These are phyloP conservation scores for Excalfactoria chinensis DNA, from an alignment of 2,113 vertebrate species.

Conservation along the genomic window DNA sequence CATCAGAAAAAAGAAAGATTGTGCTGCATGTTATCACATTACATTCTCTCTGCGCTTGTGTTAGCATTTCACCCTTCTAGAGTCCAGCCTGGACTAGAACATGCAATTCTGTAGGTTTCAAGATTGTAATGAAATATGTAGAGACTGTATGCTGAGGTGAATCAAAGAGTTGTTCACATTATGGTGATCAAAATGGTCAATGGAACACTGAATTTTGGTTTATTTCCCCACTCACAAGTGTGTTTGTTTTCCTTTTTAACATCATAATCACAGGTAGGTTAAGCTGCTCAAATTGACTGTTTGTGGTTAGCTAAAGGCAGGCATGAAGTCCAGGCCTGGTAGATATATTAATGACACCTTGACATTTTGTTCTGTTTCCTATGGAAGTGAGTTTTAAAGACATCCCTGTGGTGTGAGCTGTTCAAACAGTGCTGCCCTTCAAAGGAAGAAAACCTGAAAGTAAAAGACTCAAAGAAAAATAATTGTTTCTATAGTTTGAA, in stretches of 20 bases:
- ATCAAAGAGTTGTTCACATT: background rate
- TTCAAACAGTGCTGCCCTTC: background rate
- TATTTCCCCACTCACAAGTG: background rate
- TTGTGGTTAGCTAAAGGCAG: background rate
- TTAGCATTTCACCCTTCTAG: background rate
- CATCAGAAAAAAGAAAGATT: background rate
- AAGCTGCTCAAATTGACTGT: background rate
- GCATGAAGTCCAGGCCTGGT: background rate
- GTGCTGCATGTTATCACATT: background rate
- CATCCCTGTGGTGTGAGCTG: background rate
- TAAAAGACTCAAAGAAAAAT: background rate
- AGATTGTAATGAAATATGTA: background rate
- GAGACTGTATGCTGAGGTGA: background rate
- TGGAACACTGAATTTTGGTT: background rate
- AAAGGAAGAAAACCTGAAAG: background rate
- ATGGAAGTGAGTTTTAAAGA: background rate
- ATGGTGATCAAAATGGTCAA: background rate
- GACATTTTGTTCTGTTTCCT: background rate
- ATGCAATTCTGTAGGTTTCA: background rate
- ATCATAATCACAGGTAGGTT: background rate
- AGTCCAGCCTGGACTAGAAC: background rate
- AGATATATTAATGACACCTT: background rate
- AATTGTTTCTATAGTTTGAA: background rate
- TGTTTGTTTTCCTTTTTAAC: background rate
- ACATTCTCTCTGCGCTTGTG: rapidly evolving